A percentile compares a stretch with the other conserved stretches of the same genome.
Conservation (phyloP, 2,113 vertebrate species). For the Patagioenas fasciata region DNA sequence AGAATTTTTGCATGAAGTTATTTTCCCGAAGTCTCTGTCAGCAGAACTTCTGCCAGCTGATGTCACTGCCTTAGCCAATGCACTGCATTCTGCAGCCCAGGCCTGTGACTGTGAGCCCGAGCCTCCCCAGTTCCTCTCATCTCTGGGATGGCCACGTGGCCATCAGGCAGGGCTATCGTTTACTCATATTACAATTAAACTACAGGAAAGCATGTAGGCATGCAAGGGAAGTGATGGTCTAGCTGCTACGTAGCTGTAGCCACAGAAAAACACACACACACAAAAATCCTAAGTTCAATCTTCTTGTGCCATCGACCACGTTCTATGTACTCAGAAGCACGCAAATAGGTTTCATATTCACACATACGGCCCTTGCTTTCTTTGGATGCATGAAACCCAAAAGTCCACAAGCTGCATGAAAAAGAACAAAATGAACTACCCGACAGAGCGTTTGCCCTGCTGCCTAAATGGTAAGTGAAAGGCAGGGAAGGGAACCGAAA, state of each 20-base stretch:
- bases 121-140: constrained; percentile 30
- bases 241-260: constrained; percentile 38
- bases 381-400: background rate
- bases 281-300: background rate
- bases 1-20: background rate
- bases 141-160: constrained; percentile 30
- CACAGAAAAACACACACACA: background rate
- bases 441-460: background rate
- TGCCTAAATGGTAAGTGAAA: background rate
- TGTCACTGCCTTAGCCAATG: background rate
- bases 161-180: constrained; percentile 18
- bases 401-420: background rate
- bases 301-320: background rate
- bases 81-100: background rate
- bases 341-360: background rate
- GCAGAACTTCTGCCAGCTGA: background rate
- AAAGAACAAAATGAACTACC: background rate
- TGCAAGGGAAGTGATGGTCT: constrained; percentile 52
- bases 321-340: background rate
- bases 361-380: background rate
- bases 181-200: constrained; percentile 56
- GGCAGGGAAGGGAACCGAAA: background rate
- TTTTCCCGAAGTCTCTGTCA: background rate
- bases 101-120: background rate
- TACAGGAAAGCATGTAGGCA: constrained; percentile 57